phyloP scores from a whole-genome alignment of 2,888 invertebrate genomes.

The Geotrupes spiniger region DNA sequence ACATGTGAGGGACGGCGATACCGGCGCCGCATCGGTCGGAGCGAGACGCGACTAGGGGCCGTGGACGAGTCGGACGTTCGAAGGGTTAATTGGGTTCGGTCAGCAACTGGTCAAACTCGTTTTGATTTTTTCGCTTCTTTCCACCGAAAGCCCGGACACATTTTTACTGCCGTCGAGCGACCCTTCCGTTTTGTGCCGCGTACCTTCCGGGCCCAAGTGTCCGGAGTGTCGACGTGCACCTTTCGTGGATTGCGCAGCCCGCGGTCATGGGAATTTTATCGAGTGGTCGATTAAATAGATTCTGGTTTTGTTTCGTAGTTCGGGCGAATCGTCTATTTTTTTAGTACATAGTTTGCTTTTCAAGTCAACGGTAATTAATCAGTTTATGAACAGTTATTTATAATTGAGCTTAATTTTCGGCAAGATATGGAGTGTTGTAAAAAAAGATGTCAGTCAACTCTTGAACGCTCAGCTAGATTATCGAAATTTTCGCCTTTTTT shows the following conservation, averaged over 20 bases:
- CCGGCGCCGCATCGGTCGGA: background rate
- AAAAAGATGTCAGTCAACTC: no score
- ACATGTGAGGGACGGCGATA: slow-evolving; percentile 8
- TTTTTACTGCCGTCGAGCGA: slow-evolving; percentile 41
- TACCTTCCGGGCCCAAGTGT: slow-evolving; percentile 7
- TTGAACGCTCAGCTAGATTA: no score
- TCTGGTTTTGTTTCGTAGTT: no score
- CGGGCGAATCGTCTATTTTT: no score
- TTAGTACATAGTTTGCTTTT: no score
- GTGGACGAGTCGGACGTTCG: background rate
- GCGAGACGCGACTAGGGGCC: slow-evolving; percentile 12
- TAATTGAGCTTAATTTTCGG: no score
- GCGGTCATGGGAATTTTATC: no score
- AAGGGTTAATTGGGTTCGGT: slow-evolving; percentile 25
- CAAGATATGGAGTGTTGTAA: no score
- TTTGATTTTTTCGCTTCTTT: slow-evolving; percentile 30
- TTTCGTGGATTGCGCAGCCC: background rate
- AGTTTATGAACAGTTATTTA: no score
- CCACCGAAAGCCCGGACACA: slow-evolving; percentile 28
- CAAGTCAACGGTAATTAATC: no score
- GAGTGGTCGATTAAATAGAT: no score
- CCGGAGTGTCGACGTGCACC: slow-evolving; percentile 1
- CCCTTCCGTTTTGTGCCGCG: slow-evolving; percentile 34
- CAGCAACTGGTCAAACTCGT: slow-evolving; percentile 50
- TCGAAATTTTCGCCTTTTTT: no score